Base-by-base conservation (phyloP, 2,888 invertebrate species). In the Rhingia rostrata region DNA sequence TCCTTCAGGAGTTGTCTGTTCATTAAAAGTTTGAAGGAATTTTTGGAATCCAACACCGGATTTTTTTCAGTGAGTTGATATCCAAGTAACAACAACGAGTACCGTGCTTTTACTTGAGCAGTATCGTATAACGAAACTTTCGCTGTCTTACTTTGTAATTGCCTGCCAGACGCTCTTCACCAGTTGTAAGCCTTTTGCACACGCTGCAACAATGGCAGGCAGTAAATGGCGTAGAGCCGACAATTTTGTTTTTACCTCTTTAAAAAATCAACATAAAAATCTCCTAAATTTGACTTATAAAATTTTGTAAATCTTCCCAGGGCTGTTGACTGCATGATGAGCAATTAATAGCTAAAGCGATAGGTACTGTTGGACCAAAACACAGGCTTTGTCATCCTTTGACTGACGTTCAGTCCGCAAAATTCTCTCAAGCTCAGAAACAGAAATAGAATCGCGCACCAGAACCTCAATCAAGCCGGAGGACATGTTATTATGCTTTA, bases 11-110 rank as follows among this genome's bases (percentile, higher is more conserved):
- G 84, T 80, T 84, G 74, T 84, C 58, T 84, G 84, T 84, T 84
- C 84, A 84, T 84, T 84, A 84, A 84, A 84, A 84, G 75, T 84
- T 84, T 75, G 54, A 80, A 61, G 80, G 70, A 84, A 84, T 80
- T 69, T 49, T 37, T 74, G 70, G 66, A 80, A 84, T 84, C 74
- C 70, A 80, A 80, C 80, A 84, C 80, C 43, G 61, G 22, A 54
- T 60, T 80, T 45, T 72, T 58, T 39, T 32, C 12, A 37, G 33
- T 9, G 32, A 49, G 33, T 35, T 63, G 14, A 43, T 54, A 83
- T 79, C 56, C 53, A 56, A 37, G 32, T 22, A 75, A 54, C 60
- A 84, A 75, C 69, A 83, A 41, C 49, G 33, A 39, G 51, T 14
- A 22, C 30, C 41, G 39, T 60, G 14, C 49, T 37, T 33, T 6